phyloP scores from a whole-genome alignment of 64 coral and sea anemone species.

The Actinia tenebrosa region DNA sequence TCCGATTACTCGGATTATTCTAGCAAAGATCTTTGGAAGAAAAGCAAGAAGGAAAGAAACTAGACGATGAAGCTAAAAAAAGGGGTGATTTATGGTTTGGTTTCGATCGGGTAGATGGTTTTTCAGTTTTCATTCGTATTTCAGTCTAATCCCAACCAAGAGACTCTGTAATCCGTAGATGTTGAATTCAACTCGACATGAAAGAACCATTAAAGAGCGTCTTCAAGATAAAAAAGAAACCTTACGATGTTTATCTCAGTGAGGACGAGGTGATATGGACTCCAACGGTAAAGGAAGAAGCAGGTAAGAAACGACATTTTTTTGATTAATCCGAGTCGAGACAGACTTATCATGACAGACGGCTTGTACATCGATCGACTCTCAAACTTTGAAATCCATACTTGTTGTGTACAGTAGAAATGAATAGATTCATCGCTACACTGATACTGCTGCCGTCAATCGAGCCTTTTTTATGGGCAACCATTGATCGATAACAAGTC shows the following conservation, averaged over 20 bases:
- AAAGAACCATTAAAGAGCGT: constrained; percentile 27
- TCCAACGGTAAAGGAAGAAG: constrained; percentile 11
- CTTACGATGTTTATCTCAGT: constrained; percentile 49
- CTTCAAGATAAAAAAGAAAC: constrained; percentile 29
- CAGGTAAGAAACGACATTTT: constrained; percentile 31
- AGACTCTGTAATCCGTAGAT: no score
- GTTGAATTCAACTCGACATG: background rate
- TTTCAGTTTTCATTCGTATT: background rate
- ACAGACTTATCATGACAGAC: background rate
- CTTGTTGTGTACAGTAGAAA: background rate
- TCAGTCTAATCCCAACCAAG: no score
- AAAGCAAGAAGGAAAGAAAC: background rate
- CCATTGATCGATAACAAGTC: background rate
- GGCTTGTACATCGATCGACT: background rate
- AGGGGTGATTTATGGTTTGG: background rate
- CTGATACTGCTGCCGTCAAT: background rate
- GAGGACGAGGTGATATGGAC: constrained; percentile 44
- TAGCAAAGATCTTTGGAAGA: background rate
- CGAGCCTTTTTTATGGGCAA: background rate
- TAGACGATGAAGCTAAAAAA: background rate
- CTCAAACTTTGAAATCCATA: background rate
- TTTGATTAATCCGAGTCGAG: background rate
- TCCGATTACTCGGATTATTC: background rate
- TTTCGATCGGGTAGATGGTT: background rate
- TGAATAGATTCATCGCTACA: background rate